Evolutionary conservation across 2,113 vertebrate species (phyloP).

Genomic region (Eonycteris spelaea): DNA sequence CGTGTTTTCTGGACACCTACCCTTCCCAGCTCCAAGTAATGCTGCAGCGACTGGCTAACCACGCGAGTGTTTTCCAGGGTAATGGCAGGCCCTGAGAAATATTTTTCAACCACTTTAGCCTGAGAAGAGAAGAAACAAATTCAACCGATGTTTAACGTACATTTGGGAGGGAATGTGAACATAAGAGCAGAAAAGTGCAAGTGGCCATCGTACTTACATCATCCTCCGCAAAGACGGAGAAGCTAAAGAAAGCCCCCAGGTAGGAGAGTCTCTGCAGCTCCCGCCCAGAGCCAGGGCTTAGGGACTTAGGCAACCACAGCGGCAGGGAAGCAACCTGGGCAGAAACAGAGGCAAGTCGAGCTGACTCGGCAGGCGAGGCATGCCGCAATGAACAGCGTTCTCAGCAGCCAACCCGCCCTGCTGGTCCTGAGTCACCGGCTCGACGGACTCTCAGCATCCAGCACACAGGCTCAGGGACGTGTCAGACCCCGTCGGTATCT

Average conservation of each 20-base stretch:
- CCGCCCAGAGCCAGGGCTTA: constrained; percentile 94
- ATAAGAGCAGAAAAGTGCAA: neutral
- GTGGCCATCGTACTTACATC: constrained; percentile 89
- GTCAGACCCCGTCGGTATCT: neutral
- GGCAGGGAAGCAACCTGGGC: constrained; percentile 90
- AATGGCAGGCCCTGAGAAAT: constrained; percentile 98
- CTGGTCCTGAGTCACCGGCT: neutral
- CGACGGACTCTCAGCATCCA: rapidly evolving
- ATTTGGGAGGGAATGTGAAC: neutral
- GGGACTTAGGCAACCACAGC: constrained; percentile 94
- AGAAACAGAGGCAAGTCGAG: neutral
- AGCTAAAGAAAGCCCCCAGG: constrained; percentile 94
- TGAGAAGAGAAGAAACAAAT: constrained; percentile 71
- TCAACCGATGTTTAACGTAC: rapidly evolving
- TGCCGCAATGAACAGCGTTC: rapidly evolving
- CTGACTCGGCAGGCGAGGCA: rapidly evolving
- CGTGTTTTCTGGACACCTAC: constrained; percentile 79
- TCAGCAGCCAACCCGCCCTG: neutral
- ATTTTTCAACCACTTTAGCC: constrained; percentile 97
- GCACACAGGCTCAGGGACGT: neutral
- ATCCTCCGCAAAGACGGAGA: constrained; percentile 98
- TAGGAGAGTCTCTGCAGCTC: constrained; percentile 97
- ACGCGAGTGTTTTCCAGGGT: constrained; percentile 98
- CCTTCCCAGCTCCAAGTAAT: constrained; percentile 96
- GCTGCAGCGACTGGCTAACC: constrained; percentile 97